A percentile compares a stretch with the other conserved stretches of the same genome.
phyloP scores from a whole-genome alignment of 2,797 vertebrate genomes.

The Distichodus sexfasciatus region DNA sequence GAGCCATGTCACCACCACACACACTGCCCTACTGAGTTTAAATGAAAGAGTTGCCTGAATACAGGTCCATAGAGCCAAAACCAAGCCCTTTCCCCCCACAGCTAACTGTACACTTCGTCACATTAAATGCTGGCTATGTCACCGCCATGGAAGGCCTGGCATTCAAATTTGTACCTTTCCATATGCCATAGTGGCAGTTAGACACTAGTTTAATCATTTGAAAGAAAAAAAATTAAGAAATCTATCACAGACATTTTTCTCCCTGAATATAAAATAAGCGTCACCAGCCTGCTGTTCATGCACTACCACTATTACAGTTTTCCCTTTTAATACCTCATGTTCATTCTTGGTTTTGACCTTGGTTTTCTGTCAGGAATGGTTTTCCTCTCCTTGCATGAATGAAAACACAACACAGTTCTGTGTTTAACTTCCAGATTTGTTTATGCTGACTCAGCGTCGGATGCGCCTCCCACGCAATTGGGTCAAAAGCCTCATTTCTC shows the following conservation, averaged over 20 bases:
- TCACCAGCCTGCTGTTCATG: neutral
- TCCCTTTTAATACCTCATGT: neutral
- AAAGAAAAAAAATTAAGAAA: neutral
- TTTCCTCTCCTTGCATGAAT: neutral
- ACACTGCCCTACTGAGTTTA: neutral
- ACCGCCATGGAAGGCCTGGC: neutral
- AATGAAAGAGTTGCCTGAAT: constrained; percentile 2
- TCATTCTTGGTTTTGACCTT: constrained; percentile 5
- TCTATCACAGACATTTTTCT: neutral
- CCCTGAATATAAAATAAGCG: constrained; percentile 4
- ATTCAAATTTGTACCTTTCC: neutral
- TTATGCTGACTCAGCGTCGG: constrained; percentile 37
- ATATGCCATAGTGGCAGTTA: neutral
- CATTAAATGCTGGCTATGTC: neutral
- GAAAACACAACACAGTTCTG: constrained; percentile 10
- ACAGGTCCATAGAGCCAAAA: neutral
- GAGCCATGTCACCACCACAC: neutral
- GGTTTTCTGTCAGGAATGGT: neutral
- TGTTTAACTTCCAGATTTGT: neutral
- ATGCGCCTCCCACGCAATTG: constrained; percentile 6
- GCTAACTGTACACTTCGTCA: neutral
- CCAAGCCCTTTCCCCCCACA: neutral
- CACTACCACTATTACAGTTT: neutral
- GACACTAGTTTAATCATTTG: neutral
- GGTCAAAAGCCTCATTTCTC: constrained; percentile 31